Base-by-base conservation (phyloP, 2,797 vertebrate species). In the Xenops minutus region DNA sequence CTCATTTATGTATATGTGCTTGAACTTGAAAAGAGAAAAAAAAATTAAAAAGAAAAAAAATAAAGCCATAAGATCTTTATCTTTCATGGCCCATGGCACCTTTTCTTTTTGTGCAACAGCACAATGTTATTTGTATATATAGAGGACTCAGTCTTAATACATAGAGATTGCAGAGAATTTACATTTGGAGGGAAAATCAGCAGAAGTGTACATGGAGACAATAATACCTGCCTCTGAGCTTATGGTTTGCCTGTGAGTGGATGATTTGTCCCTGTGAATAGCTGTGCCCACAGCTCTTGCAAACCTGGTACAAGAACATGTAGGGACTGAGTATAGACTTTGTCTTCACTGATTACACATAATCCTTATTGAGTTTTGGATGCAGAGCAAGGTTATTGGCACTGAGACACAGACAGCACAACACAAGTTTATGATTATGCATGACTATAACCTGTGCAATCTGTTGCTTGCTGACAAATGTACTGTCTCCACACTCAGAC, bases 51-150 rank as follows among this genome's bases (percentile, higher is more conserved):
- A 23, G 4, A 9, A 39, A 52, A 68, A 34, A 66, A 13, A 3
- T 2, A 48, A 56, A 75, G 6, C 13, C 18, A 36, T 74, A 44
- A 85, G 22, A 23, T 26, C 32, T 73, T 61, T 81, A 54, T 49
- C 13, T 8, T 44, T 13, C 0, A 0, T 51, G 29, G 32, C 32
- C 46, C 3, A 3, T 8, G 8, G 20, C n/a, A 37, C 3, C 13
- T 48, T 41, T 1, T 34, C 79, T 66, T 7, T 46, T 22, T 30
- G 24, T 56, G 7, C 11, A 75, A 24, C 5, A 54, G 13, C 6
- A 19, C 24, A 69, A 37, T 81, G 49, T 46, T 59, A 9, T 66
- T 77, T 88, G 16, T 64, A 18, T 46, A 4, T 30, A 48, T 2
- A 23, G 21, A 58, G 24, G 41, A 30, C 7, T 80, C 8, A 4